Evolutionary conservation across 2,113 vertebrate species (phyloP).

Genomic region (Montifringilla adamsi): DNA sequence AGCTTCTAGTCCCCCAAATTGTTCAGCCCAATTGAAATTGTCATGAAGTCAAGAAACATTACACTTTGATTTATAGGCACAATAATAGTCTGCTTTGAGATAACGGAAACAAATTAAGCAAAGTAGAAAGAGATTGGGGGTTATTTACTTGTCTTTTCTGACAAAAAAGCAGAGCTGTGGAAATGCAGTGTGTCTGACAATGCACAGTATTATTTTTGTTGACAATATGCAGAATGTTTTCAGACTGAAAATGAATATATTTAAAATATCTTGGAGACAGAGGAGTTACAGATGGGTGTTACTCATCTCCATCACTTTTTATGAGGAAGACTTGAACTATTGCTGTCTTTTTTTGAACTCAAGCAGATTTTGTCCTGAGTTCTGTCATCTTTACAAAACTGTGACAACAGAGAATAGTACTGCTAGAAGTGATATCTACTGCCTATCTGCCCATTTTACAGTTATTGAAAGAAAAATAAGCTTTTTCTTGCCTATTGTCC

Average conservation of each 20-base stretch:
- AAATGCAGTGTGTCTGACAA: conserved; percentile 24
- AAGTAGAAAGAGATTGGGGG: conserved; percentile 27
- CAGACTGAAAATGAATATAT: background rate
- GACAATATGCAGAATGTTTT: conserved; percentile 4
- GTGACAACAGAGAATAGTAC: background rate
- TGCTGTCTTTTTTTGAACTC: background rate
- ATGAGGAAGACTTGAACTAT: background rate
- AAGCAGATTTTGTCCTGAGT: background rate
- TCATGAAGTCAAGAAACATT: background rate
- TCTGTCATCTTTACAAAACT: background rate
- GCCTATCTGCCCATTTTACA: background rate
- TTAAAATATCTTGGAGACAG: conserved; percentile 2
- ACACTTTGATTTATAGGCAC: conserved; percentile 26
- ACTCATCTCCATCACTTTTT: background rate
- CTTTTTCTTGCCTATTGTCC: background rate
- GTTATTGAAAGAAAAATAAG: background rate
- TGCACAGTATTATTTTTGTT: conserved; percentile 10
- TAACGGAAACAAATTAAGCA: conserved; percentile 58
- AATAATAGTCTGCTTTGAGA: conserved; percentile 33
- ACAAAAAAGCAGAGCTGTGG: background rate
- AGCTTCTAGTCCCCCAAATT: background rate
- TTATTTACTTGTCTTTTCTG: conserved; percentile 50
- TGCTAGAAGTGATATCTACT: background rate
- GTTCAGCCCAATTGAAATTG: conserved; percentile 2
- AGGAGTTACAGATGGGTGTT: background rate